These are phyloP conservation scores for Aethina tumida DNA, from an alignment of 1,140 invertebrate species.

Conservation along the genomic window DNA sequence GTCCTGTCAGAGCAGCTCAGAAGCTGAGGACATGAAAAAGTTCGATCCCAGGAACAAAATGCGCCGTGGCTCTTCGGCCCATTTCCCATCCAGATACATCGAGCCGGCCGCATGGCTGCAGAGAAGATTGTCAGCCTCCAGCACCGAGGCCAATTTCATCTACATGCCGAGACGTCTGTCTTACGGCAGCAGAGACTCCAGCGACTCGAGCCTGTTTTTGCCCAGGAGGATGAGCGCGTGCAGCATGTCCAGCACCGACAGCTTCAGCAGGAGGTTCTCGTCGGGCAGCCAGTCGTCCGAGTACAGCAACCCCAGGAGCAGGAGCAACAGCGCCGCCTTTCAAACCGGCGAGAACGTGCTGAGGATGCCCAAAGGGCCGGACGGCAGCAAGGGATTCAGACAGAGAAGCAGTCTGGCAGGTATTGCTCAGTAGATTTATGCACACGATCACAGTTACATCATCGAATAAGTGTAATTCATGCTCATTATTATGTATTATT, in stretches of 20 bases:
- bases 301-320: constrained; percentile 37
- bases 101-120: constrained; percentile 55
- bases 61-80: constrained; percentile 46
- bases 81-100: constrained; percentile 39
- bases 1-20: constrained; percentile 57
- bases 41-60: constrained; percentile 39
- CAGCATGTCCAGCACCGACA: constrained; percentile 37
- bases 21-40: constrained; percentile 50
- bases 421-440: constrained; percentile 1
- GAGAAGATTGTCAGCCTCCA: constrained; percentile 46
- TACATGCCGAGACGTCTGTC: constrained; percentile 48
- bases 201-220: constrained; percentile 43
- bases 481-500: no score
- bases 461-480: neutral
- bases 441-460: constrained; percentile 1
- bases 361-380: constrained; percentile 72
- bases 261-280: constrained; percentile 40
- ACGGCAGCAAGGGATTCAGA: constrained; percentile 71
- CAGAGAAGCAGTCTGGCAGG: constrained; percentile 24
- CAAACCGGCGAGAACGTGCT: constrained; percentile 55
- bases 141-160: constrained; percentile 45
- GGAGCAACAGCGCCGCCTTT: constrained; percentile 45
- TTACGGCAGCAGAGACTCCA: constrained; percentile 45
- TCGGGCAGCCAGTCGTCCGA: constrained; percentile 41
- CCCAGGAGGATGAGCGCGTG: constrained; percentile 46